These are phyloP conservation scores for Nephrotoma flavescens DNA, from an alignment of 2,888 invertebrate species.

Conservation along the genomic window DNA sequence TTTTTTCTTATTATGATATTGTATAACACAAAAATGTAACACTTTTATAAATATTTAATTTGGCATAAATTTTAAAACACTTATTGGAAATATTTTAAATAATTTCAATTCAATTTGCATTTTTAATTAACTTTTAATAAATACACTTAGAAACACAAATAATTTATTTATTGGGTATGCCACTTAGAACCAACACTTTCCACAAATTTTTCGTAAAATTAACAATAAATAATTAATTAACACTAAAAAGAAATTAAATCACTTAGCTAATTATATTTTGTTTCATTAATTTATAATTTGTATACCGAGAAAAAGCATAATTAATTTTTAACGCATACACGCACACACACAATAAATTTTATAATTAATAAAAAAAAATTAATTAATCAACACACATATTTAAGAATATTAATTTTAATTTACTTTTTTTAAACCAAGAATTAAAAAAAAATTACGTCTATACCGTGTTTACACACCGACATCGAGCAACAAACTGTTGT, in stretches of 20 bases:
- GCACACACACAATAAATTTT: neutral
- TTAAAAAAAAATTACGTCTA: neutral
- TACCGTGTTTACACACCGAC: neutral
- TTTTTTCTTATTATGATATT: neutral
- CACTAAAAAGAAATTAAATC: neutral
- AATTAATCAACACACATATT: neutral
- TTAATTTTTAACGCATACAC: neutral
- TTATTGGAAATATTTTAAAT: neutral
- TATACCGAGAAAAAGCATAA: neutral
- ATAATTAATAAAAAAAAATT: neutral
- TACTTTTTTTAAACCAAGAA: neutral
- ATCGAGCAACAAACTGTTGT: neutral
- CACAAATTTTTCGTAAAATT: neutral
- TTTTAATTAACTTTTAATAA: neutral
- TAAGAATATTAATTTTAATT: neutral
- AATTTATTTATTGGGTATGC: too few species aligned
- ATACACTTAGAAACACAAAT: too few species aligned
- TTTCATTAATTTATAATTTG: neutral
- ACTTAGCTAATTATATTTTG: neutral
- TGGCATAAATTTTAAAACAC: neutral
- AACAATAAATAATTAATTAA: neutral
- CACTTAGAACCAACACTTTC: too few species aligned
- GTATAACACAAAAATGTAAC: neutral
- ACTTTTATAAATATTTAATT: neutral
- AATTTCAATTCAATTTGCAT: neutral